These are phyloP conservation scores for Conus canariensis DNA, from an alignment of 2,888 invertebrate genomes.

Conservation along the genomic window DNA sequence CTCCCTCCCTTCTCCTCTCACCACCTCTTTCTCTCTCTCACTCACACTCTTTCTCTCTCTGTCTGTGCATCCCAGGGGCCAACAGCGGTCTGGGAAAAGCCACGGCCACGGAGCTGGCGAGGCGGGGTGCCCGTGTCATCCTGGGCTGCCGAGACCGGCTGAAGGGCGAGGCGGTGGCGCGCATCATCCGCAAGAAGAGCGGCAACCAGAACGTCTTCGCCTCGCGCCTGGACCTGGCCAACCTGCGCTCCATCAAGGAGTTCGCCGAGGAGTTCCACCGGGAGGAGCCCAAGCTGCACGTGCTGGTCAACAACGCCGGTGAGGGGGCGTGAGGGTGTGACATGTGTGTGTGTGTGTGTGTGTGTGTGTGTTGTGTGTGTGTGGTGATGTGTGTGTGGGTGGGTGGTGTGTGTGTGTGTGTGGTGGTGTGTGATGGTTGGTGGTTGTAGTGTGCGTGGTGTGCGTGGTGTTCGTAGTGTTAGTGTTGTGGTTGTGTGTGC, in stretches of 20 bases:
- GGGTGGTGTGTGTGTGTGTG: neutral
- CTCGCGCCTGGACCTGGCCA: slow-evolving; percentile 73
- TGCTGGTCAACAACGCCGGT: slow-evolving; percentile 79
- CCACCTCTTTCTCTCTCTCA: neutral
- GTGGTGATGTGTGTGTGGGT: neutral
- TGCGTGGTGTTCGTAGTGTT: neutral
- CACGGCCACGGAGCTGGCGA: slow-evolving; percentile 85
- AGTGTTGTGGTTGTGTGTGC: neutral
- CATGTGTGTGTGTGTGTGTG: neutral
- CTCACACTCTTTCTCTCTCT: neutral
- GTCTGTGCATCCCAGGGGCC: slow-evolving; percentile 83
- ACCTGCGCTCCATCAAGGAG: slow-evolving; percentile 72
- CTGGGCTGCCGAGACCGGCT: slow-evolving; percentile 74
- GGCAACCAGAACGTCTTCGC: slow-evolving; percentile 74
- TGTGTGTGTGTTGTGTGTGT: neutral
- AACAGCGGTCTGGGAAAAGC: slow-evolving; percentile 91
- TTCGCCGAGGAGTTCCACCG: slow-evolving; percentile 73
- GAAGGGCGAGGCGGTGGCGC: slow-evolving; percentile 75
- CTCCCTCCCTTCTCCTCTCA: neutral
- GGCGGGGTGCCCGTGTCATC: slow-evolving; percentile 71
- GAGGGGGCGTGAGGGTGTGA: slow-evolving; percentile 35
- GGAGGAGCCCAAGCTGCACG: slow-evolving; percentile 72
- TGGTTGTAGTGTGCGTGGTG: neutral
- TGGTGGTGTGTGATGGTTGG: neutral
- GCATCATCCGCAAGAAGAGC: slow-evolving; percentile 73